Evolutionary conservation across 2,888 invertebrate species (phyloP).

Genomic region (Trichacis sp.): DNA sequence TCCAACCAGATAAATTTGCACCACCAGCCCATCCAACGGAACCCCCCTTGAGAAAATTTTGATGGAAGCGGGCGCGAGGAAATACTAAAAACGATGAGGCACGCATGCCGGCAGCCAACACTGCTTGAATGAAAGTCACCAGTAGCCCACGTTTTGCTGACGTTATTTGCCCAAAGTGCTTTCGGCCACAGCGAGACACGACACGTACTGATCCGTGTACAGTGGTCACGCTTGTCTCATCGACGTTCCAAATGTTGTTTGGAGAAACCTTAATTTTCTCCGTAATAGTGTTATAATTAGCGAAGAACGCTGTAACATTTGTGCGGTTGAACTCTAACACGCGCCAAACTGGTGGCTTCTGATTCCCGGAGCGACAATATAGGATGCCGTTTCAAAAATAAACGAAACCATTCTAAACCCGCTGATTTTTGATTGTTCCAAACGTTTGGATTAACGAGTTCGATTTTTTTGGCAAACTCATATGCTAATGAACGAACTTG

Average conservation of each 20-base stretch:
- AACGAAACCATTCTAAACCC: not conserved
- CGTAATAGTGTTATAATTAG: not conserved
- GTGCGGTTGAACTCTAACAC: slow-evolving; percentile 44
- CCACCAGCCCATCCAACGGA: slow-evolving; percentile 24
- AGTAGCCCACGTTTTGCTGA: slow-evolving; percentile 44
- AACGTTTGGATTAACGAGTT: not conserved
- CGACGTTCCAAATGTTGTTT: slow-evolving; percentile 28
- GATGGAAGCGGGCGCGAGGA: slow-evolving; percentile 33
- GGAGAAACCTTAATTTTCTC: slow-evolving; percentile 16
- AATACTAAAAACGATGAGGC: slow-evolving; percentile 36
- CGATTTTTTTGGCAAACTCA: not conserved
- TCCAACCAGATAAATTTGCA: slow-evolving; percentile 36
- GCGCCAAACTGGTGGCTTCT: slow-evolving; percentile 44
- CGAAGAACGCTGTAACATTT: not conserved
- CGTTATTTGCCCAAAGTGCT: slow-evolving; percentile 37
- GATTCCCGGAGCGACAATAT: slow-evolving; percentile 43
- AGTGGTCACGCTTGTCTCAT: slow-evolving; percentile 36
- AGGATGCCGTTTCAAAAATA: slow-evolving; percentile 25
- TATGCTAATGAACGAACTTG: not conserved
- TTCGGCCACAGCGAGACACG: slow-evolving; percentile 31
- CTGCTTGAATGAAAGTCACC: slow-evolving; percentile 21
- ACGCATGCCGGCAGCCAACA: slow-evolving; percentile 25
- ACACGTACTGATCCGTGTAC: slow-evolving; percentile 31
- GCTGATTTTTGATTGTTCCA: not conserved
- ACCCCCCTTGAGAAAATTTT: slow-evolving; percentile 26